Evolutionary conservation across 2,888 invertebrate species (phyloP).

Genomic region (Abscondita cerata): DNA sequence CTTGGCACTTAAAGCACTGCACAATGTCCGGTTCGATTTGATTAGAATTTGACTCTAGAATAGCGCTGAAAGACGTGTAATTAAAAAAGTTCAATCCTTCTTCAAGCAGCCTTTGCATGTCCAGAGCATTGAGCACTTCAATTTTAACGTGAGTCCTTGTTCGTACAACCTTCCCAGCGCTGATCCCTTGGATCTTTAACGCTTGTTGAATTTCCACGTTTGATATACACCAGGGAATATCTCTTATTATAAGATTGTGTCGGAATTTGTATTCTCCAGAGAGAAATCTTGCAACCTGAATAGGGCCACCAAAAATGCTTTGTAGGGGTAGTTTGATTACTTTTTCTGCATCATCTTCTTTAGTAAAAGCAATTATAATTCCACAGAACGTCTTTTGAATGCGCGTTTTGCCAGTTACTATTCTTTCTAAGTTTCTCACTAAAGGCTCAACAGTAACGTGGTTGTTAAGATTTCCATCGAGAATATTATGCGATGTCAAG

Average conservation of each 20-base stretch:
- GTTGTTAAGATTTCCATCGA: conserved; percentile 27
- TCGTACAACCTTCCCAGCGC: conserved; percentile 53
- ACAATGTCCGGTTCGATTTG: conserved; percentile 56
- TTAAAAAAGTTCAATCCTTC: conserved; percentile 62
- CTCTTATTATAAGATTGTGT: conserved; percentile 56
- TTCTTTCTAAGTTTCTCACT: conserved; percentile 33
- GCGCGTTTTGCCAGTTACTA: conserved; percentile 36
- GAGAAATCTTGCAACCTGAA: conserved; percentile 59
- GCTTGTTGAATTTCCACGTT: conserved; percentile 59
- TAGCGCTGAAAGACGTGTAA: conserved; percentile 56
- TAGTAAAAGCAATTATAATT: conserved; percentile 55
- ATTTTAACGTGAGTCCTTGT: conserved; percentile 38
- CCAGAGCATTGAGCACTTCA: conserved; percentile 58
- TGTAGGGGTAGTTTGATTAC: conserved; percentile 56
- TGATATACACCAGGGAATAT: conserved; percentile 62
- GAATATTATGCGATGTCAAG: conserved; percentile 34
- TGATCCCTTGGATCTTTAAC: conserved; percentile 58
- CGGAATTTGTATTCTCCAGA: conserved; percentile 56
- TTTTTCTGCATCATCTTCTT: conserved; percentile 57
- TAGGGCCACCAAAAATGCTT: conserved; percentile 56
- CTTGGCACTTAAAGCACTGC: conserved; percentile 63
- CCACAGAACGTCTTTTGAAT: conserved; percentile 52
- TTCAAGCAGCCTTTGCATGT: conserved; percentile 58
- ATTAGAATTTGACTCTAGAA: conserved; percentile 56
- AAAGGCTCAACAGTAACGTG: conserved; percentile 33